Evolutionary conservation across 2,888 invertebrate genomes (phyloP).

Genomic region (Cheilosia urbana): DNA sequence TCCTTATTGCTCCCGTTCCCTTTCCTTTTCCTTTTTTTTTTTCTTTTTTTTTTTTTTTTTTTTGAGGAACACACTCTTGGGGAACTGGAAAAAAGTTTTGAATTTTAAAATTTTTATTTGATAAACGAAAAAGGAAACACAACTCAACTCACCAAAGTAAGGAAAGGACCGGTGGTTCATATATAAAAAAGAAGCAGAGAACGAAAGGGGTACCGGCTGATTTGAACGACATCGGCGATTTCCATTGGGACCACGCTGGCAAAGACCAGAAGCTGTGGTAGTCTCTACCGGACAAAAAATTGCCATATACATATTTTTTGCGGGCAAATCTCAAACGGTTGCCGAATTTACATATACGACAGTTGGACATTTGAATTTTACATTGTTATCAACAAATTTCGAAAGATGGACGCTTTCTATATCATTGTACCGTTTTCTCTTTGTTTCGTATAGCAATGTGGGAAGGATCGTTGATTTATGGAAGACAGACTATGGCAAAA

Average conservation of each 20-base stretch:
- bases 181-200: constrained; percentile 17
- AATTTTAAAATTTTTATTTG: constrained; percentile 65
- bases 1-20: constrained; percentile 55
- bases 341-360: constrained; percentile 54
- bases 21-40: constrained; percentile 17
- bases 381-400: constrained; percentile 7
- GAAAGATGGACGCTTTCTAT: not conserved
- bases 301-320: not conserved
- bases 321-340: constrained; percentile 15
- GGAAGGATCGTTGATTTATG: not conserved
- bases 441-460: not conserved
- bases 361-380: constrained; percentile 30
- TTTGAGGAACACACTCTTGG: not conserved
- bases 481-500: not conserved
- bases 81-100: constrained; percentile 51
- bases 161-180: constrained; percentile 54
- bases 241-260: constrained; percentile 20
- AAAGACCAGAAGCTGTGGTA: constrained; percentile 61
- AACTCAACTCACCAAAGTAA: constrained; percentile 39
- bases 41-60: constrained; percentile 11
- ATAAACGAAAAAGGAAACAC: constrained; percentile 57
- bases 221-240: constrained; percentile 17
- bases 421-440: not conserved
- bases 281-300: not conserved
- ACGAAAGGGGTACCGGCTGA: not conserved